A percentile compares a stretch with the other conserved stretches of the same genome.
Evolutionary conservation across 2,797 vertebrate species (phyloP).

Genomic region (Staurois parvus): DNA sequence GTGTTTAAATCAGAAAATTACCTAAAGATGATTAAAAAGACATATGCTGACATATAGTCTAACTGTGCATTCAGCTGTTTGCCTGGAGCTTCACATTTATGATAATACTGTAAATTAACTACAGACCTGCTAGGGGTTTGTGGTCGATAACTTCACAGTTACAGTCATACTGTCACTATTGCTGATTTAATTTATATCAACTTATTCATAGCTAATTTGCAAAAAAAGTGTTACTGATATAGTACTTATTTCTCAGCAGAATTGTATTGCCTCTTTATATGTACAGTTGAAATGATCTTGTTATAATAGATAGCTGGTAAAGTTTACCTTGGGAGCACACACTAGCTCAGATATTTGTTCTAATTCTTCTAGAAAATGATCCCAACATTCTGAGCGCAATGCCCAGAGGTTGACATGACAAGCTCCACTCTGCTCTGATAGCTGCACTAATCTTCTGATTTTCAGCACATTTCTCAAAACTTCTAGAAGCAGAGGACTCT

Average conservation of each 20-base stretch:
- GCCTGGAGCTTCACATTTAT: not conserved
- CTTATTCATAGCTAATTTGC: not conserved
- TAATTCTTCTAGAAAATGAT: slow-evolving; percentile 25
- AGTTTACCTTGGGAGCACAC: not conserved
- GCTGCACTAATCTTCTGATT: slow-evolving; percentile 19
- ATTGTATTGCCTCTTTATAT: not conserved
- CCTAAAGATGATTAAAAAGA: too few species aligned
- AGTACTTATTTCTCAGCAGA: not conserved
- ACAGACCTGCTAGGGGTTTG: not conserved
- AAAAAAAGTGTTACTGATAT: not conserved
- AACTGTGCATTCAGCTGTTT: too few species aligned
- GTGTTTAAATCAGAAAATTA: too few species aligned
- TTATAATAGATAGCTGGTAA: not conserved
- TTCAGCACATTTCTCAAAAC: slow-evolving; percentile 20
- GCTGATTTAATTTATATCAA: not conserved
- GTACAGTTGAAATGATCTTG: not conserved
- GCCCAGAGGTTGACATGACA: slow-evolving; percentile 35
- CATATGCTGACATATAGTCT: too few species aligned
- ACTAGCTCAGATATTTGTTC: not conserved
- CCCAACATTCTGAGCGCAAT: slow-evolving; percentile 29
- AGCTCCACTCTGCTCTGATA: slow-evolving; percentile 19
- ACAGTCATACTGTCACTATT: not conserved
- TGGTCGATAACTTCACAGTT: not conserved
- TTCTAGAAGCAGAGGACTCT: slow-evolving; percentile 23
- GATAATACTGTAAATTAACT: not conserved